phyloP scores from a whole-genome alignment of 2,113 vertebrate species.

The Pristiophorus japonicus region DNA sequence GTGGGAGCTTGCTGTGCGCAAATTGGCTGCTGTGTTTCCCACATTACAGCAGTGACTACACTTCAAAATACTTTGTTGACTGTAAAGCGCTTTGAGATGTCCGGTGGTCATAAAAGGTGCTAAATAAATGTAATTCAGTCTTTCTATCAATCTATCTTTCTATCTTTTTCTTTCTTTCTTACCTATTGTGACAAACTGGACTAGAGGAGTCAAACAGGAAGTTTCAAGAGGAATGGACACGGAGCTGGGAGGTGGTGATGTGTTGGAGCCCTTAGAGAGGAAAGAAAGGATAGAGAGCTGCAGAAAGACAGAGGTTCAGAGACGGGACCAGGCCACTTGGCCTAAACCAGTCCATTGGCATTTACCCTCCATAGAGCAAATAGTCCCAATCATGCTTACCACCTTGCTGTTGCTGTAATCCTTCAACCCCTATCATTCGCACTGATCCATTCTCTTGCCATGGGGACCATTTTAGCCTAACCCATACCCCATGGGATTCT shows the following conservation, averaged over 20 bases:
- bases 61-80: too few relatives aligned
- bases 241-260: background rate
- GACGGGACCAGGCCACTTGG: background rate
- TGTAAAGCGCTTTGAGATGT: too few relatives aligned
- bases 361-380: background rate
- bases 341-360: background rate
- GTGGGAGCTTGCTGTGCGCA: too few relatives aligned
- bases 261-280: background rate
- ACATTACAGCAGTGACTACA: too few relatives aligned
- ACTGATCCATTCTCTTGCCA: too few relatives aligned
- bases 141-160: too few relatives aligned
- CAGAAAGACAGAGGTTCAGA: background rate
- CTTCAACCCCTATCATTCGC: background rate
- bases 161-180: too few relatives aligned
- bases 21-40: too few relatives aligned
- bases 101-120: too few relatives aligned
- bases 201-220: background rate
- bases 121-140: too few relatives aligned
- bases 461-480: too few relatives aligned
- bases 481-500: too few relatives aligned
- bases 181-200: background rate
- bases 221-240: background rate
- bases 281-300: background rate
- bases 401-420: background rate
- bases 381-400: background rate